phyloP scores from a whole-genome alignment of 2,888 invertebrate genomes.

The Epirrita christyi region DNA sequence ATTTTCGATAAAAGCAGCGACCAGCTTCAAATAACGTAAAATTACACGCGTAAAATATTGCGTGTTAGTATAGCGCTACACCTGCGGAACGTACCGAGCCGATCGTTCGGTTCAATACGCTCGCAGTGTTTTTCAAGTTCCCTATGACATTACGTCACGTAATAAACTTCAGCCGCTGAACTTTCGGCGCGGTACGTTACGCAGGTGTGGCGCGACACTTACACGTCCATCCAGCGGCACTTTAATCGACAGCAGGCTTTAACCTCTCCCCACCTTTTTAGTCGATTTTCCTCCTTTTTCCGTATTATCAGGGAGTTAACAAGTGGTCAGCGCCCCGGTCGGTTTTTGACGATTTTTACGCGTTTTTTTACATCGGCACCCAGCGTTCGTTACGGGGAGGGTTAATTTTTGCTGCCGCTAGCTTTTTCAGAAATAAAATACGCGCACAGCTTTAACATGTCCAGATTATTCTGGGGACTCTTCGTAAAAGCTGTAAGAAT shows the following conservation, averaged over 20 bases:
- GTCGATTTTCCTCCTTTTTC: constrained; percentile 11
- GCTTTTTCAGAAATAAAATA: constrained; percentile 12
- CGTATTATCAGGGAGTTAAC: constrained; percentile 32
- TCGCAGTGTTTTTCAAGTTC: no score
- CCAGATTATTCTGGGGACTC: constrained; percentile 4
- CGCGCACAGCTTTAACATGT: constrained; percentile 5
- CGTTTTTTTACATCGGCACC: constrained; percentile 12
- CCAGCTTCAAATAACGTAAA: no score
- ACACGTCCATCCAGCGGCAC: neutral
- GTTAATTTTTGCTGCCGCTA: constrained; percentile 22
- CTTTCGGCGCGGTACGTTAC: no score
- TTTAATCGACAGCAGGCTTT: constrained; percentile 5
- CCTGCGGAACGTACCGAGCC: no score
- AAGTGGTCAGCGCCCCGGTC: constrained; percentile 25
- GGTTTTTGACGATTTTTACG: constrained; percentile 25
- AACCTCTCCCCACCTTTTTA: constrained; percentile 13
- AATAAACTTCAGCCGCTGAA: no score
- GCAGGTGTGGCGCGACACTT: no score
- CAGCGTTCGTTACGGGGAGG: constrained; percentile 22
- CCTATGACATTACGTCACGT: no score
- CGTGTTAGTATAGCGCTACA: no score
- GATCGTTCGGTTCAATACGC: no score
- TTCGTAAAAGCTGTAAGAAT: no score
- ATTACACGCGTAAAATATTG: no score
- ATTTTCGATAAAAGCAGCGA: no score